These are phyloP conservation scores for Agonum fuliginosum DNA, from an alignment of 2,888 invertebrate genomes.

Conservation along the genomic window DNA sequence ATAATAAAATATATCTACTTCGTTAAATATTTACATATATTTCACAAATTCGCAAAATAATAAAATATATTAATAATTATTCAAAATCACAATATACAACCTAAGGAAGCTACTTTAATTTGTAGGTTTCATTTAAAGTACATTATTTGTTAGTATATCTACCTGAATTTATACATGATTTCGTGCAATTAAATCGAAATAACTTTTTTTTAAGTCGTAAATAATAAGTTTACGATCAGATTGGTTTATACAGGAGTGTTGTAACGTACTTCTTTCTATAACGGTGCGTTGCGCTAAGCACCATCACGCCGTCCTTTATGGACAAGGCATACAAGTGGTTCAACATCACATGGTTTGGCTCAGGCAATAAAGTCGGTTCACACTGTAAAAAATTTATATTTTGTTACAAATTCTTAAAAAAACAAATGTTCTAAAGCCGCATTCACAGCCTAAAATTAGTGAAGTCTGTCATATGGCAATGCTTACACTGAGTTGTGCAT, in stretches of 20 bases:
- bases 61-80: slow-evolving; percentile 12
- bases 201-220: slow-evolving; percentile 7
- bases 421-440: too few relatives aligned
- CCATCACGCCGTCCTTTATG: slow-evolving; percentile 99
- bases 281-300: slow-evolving; percentile 97
- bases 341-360: slow-evolving; percentile 99
- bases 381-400: slow-evolving; percentile 80
- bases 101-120: slow-evolving; percentile 9
- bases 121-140: slow-evolving; percentile 8
- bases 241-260: slow-evolving; percentile 98
- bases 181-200: slow-evolving; percentile 20
- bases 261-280: slow-evolving; percentile 99
- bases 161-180: slow-evolving; percentile 4
- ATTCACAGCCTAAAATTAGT: too few relatives aligned
- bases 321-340: slow-evolving; percentile 99
- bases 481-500: too few relatives aligned
- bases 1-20: slow-evolving; percentile 39
- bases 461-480: too few relatives aligned
- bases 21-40: slow-evolving; percentile 28
- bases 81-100: slow-evolving; percentile 21
- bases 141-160: slow-evolving; percentile 15
- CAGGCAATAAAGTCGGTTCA: slow-evolving; percentile 98
- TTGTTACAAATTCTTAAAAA: too few relatives aligned
- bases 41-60: slow-evolving; percentile 32
- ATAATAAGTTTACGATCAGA: slow-evolving; percentile 74